Conservation (phyloP, 2,797 vertebrate genomes). For the Eupleurogrammus muticus region DNA sequence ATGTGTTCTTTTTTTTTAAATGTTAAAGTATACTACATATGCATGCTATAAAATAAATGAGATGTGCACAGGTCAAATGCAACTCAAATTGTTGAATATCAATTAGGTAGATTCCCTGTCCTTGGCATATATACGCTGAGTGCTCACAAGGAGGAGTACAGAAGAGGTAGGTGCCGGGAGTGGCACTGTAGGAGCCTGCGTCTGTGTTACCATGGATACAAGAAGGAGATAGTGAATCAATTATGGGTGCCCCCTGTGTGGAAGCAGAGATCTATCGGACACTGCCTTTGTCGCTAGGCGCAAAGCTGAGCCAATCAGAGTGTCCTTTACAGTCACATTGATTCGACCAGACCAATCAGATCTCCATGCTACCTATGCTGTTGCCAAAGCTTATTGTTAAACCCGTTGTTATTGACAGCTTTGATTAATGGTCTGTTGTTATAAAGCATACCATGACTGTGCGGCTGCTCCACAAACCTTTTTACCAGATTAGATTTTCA, state of each 20-base stretch:
- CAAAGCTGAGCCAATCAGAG: conserved; percentile 67
- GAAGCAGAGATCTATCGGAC: conserved; percentile 50
- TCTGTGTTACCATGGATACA: conserved; percentile 73
- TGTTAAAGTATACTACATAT: neutral
- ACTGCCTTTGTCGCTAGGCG: conserved; percentile 70
- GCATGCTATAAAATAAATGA: neutral
- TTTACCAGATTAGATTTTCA: conserved; percentile 5
- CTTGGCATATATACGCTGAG: conserved; percentile 28
- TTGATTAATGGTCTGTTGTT: conserved; percentile 38
- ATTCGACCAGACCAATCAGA: conserved; percentile 62
- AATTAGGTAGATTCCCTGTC: conserved; percentile 19
- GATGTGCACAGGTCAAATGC: neutral
- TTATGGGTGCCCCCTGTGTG: conserved; percentile 53
- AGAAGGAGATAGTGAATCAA: conserved; percentile 65
- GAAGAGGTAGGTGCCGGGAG: conserved; percentile 36
- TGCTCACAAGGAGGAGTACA: conserved; percentile 43
- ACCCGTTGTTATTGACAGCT: conserved; percentile 31
- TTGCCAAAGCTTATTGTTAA: conserved; percentile 25
- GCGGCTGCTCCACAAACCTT: conserved; percentile 6
- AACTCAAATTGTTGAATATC: neutral
- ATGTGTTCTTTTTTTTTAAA: neutral
- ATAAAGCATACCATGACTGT: conserved; percentile 2
- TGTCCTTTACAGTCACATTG: conserved; percentile 49
- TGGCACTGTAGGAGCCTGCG: conserved; percentile 52
- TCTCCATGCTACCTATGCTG: conserved; percentile 25